Evolutionary conservation across 2,797 vertebrate genomes (phyloP).

Genomic region (Merluccius polli): DNA sequence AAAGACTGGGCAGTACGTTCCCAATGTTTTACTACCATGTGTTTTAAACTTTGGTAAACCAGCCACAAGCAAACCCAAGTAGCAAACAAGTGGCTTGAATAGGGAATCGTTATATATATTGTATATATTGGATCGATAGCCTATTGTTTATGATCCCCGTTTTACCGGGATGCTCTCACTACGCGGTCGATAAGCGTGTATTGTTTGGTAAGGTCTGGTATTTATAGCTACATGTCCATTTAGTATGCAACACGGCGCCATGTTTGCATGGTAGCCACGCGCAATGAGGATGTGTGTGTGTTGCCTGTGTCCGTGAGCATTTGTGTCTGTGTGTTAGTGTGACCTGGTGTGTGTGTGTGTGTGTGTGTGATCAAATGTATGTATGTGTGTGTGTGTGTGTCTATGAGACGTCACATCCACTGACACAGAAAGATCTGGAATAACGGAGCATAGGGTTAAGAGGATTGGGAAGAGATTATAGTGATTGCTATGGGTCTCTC

Average conservation of each 20-base stretch:
- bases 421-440: conserved; percentile 64
- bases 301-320: no score
- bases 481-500: conserved; percentile 56
- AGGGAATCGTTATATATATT: no score
- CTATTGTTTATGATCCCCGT: no score
- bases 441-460: conserved; percentile 54
- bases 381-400: not conserved
- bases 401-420: conserved; percentile 47
- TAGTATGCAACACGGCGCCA: not conserved
- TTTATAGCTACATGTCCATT: not conserved
- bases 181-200: not conserved
- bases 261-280: not conserved
- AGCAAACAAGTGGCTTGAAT: no score
- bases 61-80: no score
- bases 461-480: conserved; percentile 78
- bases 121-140: no score
- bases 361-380: not conserved
- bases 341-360: conserved; percentile 4
- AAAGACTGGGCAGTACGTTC: no score
- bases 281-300: not conserved
- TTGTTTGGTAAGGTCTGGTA: not conserved
- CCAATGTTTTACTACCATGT: no score
- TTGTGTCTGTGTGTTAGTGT: not conserved
- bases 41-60: no score
- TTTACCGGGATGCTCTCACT: no score